Evolutionary conservation across 2,113 vertebrate genomes (phyloP).

Genomic region (Hemichromis elongatus): DNA sequence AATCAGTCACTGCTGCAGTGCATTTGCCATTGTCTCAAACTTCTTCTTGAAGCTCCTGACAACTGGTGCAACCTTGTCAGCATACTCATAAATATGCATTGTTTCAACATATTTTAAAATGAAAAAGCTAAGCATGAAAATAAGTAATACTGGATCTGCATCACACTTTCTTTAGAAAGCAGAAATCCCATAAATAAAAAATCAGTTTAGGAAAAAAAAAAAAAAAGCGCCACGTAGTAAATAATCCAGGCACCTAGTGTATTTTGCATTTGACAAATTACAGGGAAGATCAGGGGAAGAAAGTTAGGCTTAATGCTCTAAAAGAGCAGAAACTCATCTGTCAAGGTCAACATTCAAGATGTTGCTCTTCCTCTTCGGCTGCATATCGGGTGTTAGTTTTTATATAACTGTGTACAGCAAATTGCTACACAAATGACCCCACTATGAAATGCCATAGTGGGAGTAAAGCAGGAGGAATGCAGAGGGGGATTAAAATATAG

Average conservation of each 20-base stretch:
- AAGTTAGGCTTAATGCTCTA: not conserved
- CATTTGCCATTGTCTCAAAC: not conserved
- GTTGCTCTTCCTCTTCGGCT: not conserved
- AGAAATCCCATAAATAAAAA: not conserved
- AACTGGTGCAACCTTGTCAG: not conserved
- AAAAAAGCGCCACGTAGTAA: not conserved
- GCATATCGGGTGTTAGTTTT: not conserved
- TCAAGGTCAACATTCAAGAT: not conserved
- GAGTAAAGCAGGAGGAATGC: constrained; percentile 4
- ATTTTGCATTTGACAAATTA: not conserved
- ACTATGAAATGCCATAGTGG: constrained; percentile 23
- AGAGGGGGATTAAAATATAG: constrained; percentile 54
- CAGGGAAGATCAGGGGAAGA: not conserved
- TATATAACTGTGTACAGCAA: constrained; percentile 3
- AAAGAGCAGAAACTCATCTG: constrained; percentile 2
- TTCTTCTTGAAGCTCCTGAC: not conserved
- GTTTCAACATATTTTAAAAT: not conserved
- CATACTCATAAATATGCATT: not conserved
- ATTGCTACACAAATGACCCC: constrained; percentile 36
- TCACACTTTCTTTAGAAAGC: not conserved
- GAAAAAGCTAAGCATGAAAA: not conserved
- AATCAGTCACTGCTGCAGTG: not conserved
- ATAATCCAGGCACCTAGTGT: not conserved
- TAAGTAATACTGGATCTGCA: not conserved
- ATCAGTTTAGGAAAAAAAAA: not conserved